Evolutionary conservation across 2,113 vertebrate genomes (phyloP).

Genomic region (Cygnus buccinator): DNA sequence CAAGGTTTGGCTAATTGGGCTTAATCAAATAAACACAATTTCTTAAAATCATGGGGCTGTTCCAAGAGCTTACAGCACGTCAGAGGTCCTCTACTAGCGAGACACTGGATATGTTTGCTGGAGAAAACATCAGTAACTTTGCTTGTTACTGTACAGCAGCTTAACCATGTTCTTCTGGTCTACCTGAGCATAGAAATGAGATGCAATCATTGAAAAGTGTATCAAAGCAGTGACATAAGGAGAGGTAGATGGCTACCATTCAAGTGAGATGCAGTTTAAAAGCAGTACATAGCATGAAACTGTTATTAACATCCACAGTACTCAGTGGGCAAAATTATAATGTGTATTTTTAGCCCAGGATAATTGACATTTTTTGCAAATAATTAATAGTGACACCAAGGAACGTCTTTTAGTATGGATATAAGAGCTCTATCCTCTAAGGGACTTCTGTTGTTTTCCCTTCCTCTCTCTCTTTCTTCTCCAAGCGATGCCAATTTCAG

Average conservation of each 20-base stretch:
- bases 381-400: background rate
- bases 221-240: background rate
- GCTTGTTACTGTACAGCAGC: background rate
- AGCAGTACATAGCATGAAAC: background rate
- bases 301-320: background rate
- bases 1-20: background rate
- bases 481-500: background rate
- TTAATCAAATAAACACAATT: background rate
- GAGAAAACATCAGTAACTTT: background rate
- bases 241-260: background rate
- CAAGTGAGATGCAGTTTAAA: background rate
- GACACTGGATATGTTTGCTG: background rate
- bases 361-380: background rate
- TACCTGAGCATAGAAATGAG: background rate
- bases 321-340: background rate
- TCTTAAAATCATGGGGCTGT: background rate
- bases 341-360: background rate
- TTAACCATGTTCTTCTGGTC: background rate
- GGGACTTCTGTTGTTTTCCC: background rate
- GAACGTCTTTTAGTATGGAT: background rate
- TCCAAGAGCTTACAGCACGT: background rate
- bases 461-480: background rate
- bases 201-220: background rate
- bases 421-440: background rate
- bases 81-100: background rate